Evolutionary conservation across 2,888 invertebrate genomes (phyloP), one percentile per base, ranked within the genome.

Genomic region (Andrena bicolor): DNA sequence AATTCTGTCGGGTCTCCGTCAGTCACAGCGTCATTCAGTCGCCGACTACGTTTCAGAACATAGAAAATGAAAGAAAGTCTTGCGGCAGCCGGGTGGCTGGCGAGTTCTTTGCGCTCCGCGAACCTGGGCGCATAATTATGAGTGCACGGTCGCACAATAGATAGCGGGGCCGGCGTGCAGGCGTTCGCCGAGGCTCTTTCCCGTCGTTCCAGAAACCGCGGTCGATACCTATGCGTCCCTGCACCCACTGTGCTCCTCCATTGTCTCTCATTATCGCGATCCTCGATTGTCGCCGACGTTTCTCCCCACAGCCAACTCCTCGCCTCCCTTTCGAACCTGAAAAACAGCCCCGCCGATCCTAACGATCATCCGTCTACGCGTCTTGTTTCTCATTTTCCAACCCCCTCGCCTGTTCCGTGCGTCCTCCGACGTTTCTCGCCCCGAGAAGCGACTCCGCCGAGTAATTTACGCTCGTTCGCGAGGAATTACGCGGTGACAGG

Each of bases 131-230:
- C 74, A 79, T 85, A 85, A 85, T 85, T 84, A 84, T 74, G 82
- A 84, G 85, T 82, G 84, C 85, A 79, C 73, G 53, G 63, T 68
- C 76, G 71, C 71, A 82, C 84, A 85, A 85, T 84, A 82, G 79
- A 82, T 68, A 78, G 70, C 75, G 77, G 16, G 23, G 68, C 28
- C 53, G 66, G 64, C 1, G 53, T 58, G 58, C 66, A 68, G 63
- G 20, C 78, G 72, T 63, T 80, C 75, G 76, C 69, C 77, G 78
- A 66, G 63, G 58, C 66, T 69, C 68, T 82, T 82, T 74, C 77
- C 77, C 32, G 73, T 73, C 76, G 73, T 76, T 82, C 56, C 68
- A 83, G 80, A 80, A 83, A 83, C 76, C 83, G 53, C 83, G 83
- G 71, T 83, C 84, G 84, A 84, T 83, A 26, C 56, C 56, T 60